Conservation (phyloP, 2,797 vertebrate genomes). For the Diplodus puntazzo region DNA sequence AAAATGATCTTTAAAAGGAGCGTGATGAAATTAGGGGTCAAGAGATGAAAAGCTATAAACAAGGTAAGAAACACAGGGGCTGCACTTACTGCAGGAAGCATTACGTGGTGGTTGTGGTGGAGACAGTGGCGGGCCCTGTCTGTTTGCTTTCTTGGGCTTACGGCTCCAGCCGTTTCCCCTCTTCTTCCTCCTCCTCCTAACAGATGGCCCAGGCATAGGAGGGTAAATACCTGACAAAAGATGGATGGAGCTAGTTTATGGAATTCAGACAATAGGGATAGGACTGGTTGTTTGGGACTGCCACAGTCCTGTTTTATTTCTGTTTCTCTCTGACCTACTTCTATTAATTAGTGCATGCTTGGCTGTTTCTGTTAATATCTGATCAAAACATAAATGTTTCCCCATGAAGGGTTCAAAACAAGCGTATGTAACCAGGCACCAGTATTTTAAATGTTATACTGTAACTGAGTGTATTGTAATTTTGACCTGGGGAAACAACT, state of each 20-base stretch:
- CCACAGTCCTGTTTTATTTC: neutral
- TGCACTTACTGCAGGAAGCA: constrained; percentile 91
- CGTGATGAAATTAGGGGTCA: neutral
- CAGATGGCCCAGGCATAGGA: constrained; percentile 50
- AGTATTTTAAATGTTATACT: neutral
- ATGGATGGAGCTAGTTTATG: constrained; percentile 3
- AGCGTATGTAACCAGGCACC: neutral
- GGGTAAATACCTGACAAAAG: constrained; percentile 75
- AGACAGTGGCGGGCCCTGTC: constrained; percentile 44
- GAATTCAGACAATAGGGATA: neutral
- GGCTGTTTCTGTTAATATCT: neutral
- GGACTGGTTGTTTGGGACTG: neutral
- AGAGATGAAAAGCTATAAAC: constrained; percentile 14
- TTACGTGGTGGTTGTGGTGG: constrained; percentile 71
- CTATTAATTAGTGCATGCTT: neutral
- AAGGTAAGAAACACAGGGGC: constrained; percentile 8
- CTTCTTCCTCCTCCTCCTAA: constrained; percentile 75
- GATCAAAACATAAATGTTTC: neutral
- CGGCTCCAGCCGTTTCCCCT: constrained; percentile 80
- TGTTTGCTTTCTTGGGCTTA: constrained; percentile 69
- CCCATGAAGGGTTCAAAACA: neutral
- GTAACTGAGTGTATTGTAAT: neutral
- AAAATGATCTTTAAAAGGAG: constrained; percentile 26
- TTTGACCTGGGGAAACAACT: neutral
- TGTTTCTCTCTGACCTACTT: neutral